Evolutionary conservation across 2,888 invertebrate species (phyloP).

Genomic region (Craniophora ligustri): DNA sequence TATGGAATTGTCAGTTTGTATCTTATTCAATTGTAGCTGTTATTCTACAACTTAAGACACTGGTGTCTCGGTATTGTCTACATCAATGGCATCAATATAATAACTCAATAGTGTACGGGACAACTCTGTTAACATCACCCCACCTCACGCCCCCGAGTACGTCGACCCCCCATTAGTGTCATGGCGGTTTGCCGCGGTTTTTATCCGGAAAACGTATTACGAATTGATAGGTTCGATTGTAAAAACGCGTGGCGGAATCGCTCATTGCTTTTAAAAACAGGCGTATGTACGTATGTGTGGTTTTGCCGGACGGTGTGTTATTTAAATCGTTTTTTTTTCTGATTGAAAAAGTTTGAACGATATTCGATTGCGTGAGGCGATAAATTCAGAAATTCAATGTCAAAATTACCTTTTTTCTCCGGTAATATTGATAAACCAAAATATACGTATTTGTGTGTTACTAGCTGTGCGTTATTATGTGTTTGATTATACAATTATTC

Average conservation of each 20-base stretch:
- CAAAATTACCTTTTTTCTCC: no score
- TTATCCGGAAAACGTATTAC: conserved; percentile 29
- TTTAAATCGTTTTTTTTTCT: conserved; percentile 6
- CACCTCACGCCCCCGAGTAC: conserved; percentile 10
- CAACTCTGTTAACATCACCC: conserved; percentile 43
- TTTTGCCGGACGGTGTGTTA: neutral
- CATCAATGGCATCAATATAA: neutral
- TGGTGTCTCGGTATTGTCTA: neutral
- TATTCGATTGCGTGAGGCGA: neutral
- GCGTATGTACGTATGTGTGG: neutral
- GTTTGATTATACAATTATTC: no score
- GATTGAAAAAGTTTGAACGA: neutral
- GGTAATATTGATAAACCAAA: no score
- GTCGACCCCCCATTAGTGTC: conserved; percentile 42
- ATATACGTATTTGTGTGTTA: no score
- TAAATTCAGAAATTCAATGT: no score
- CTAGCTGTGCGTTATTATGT: no score
- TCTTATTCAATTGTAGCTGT: neutral
- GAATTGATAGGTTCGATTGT: conserved; percentile 31
- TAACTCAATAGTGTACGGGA: conserved; percentile 23
- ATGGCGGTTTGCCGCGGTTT: conserved; percentile 31
- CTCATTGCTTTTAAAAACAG: conserved; percentile 25
- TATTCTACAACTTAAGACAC: neutral
- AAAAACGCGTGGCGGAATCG: conserved; percentile 4
- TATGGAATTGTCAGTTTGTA: no score